phyloP scores from a whole-genome alignment of 2,113 vertebrate genomes.

The Chionodraco myersi region DNA sequence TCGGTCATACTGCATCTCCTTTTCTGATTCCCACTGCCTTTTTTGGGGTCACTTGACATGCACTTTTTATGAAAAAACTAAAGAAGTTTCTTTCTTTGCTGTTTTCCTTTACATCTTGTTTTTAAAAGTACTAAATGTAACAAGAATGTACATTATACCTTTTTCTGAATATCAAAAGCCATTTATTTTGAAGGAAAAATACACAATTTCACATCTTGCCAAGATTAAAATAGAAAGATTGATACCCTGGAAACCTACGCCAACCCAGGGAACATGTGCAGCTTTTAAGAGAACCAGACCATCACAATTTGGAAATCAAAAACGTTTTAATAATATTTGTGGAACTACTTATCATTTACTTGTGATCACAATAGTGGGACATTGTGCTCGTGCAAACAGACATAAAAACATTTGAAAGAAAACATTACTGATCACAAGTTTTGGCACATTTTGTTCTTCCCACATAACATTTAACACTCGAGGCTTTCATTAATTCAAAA shows the following conservation, averaged over 20 bases:
- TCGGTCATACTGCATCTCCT: not conserved
- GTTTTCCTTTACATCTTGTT: not conserved
- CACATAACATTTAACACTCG: slow-evolving; percentile 16
- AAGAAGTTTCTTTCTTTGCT: not conserved
- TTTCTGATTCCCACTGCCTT: not conserved
- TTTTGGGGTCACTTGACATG: not conserved
- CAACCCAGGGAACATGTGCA: not conserved
- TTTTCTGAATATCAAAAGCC: not conserved
- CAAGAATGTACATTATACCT: not conserved
- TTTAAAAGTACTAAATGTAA: not conserved
- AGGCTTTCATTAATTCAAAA: slow-evolving; percentile 38
- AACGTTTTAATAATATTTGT: slow-evolving; percentile 28
- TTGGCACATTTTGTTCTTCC: not conserved
- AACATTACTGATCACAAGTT: slow-evolving; percentile 1
- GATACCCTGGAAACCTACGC: not conserved
- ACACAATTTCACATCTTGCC: not conserved
- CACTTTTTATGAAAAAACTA: not conserved
- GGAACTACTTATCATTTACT: slow-evolving; percentile 20
- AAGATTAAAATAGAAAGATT: not conserved
- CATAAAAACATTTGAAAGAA: not conserved
- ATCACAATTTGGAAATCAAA: slow-evolving; percentile 36
- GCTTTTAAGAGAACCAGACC: slow-evolving; percentile 6
- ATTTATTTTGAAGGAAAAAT: not conserved
- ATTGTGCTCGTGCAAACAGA: slow-evolving; percentile 5
- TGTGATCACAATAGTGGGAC: not conserved